These are phyloP conservation scores for Drosophila novamexicana DNA, from an alignment of 1,140 invertebrate species.

Conservation along the genomic window DNA sequence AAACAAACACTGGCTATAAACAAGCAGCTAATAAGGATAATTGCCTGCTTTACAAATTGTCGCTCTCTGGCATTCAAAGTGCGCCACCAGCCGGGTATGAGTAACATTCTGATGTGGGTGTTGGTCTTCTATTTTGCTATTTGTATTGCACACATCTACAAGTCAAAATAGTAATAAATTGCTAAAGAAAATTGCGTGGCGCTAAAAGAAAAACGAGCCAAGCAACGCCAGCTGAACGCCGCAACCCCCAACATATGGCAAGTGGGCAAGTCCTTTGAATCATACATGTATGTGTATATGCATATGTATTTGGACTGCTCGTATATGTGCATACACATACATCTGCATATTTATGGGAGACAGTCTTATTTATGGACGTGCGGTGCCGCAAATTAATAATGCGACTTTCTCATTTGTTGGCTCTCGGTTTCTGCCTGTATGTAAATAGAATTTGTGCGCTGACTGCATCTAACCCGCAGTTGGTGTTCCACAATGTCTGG, in stretches of 20 bases:
- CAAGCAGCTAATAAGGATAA: slow-evolving; percentile 82
- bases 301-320: slow-evolving; percentile 22
- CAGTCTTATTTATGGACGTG: slow-evolving; percentile 75
- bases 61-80: slow-evolving; percentile 20
- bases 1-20: slow-evolving; percentile 78
- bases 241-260: slow-evolving; percentile 62
- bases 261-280: slow-evolving; percentile 73
- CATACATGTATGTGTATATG: slow-evolving; percentile 30
- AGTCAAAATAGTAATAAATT: slow-evolving; percentile 83
- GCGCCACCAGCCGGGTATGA: neutral
- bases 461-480: slow-evolving; percentile 60
- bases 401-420: slow-evolving; percentile 73
- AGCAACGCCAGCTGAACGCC: slow-evolving; percentile 36
- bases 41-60: slow-evolving; percentile 82
- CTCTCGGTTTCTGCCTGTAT: slow-evolving; percentile 25
- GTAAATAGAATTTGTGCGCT: slow-evolving; percentile 42
- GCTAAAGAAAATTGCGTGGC: slow-evolving; percentile 67
- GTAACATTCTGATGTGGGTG: neutral
- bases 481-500: slow-evolving; percentile 17
- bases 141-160: slow-evolving; percentile 58
- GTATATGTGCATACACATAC: slow-evolving; percentile 19
- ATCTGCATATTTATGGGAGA: slow-evolving; percentile 24
- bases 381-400: slow-evolving; percentile 81
- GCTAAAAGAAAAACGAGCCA: slow-evolving; percentile 33
- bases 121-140: slow-evolving; percentile 10